These are phyloP conservation scores for Cylloceria caligata DNA, from an alignment of 2,888 invertebrate species.

Conservation along the genomic window DNA sequence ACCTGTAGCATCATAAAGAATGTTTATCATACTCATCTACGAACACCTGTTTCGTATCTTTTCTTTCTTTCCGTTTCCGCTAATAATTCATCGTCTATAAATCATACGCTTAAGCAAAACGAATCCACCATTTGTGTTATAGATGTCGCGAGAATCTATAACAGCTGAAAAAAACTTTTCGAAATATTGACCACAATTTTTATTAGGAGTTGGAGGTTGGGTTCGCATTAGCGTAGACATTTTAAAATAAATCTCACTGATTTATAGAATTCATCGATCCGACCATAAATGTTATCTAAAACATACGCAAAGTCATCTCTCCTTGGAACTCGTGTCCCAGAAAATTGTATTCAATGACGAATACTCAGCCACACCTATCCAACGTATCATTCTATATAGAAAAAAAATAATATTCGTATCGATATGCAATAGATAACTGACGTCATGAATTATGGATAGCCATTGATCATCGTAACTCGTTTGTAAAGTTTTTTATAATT, in stretches of 20 bases:
- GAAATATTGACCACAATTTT: constrained; percentile 49
- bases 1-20: constrained; percentile 13
- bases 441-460: neutral
- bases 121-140: constrained; percentile 29
- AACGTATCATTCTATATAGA: neutral
- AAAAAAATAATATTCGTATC: neutral
- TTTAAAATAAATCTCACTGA: constrained; percentile 38
- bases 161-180: constrained; percentile 41
- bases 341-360: neutral
- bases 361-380: constrained; percentile 30
- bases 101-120: neutral
- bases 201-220: constrained; percentile 46
- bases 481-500: constrained; percentile 34
- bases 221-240: constrained; percentile 36
- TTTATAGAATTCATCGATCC: constrained; percentile 16
- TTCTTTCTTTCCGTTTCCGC: neutral
- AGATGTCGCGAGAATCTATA: constrained; percentile 62
- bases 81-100: neutral
- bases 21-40: constrained; percentile 4
- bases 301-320: neutral
- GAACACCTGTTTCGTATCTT: constrained; percentile 29
- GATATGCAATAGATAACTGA: constrained; percentile 9
- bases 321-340: neutral
- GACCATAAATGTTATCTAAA: neutral
- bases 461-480: constrained; percentile 7